Evolutionary conservation across 2,888 invertebrate genomes (phyloP).

Genomic region (Heteropelma amictum): DNA sequence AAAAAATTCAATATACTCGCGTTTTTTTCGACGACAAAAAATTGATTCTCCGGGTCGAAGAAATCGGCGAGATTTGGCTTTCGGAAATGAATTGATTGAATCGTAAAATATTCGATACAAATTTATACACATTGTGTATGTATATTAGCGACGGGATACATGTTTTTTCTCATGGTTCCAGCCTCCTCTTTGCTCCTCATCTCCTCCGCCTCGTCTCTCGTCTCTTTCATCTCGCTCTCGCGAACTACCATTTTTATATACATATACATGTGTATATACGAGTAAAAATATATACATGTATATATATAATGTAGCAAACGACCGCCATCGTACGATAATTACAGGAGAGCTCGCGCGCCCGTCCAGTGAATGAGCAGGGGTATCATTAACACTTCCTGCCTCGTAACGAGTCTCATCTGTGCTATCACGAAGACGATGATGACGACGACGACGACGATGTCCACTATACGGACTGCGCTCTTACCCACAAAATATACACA

Average conservation of each 20-base stretch:
- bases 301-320: conserved; percentile 22
- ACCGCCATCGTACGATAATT: conserved; percentile 72
- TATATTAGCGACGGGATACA: conserved; percentile 18
- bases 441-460: conserved; percentile 34
- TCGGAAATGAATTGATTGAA: neutral
- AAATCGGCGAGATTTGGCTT: neutral
- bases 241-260: conserved; percentile 56
- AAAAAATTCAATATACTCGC: neutral
- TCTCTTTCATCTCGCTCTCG: no score
- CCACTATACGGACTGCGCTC: conserved; percentile 16
- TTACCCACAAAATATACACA: no score
- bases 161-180: conserved; percentile 23
- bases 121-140: neutral
- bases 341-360: conserved; percentile 69
- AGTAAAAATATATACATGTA: neutral
- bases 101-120: neutral
- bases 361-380: conserved; percentile 76
- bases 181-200: conserved; percentile 45
- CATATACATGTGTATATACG: neutral
- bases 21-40: neutral
- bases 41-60: no score
- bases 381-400: conserved; percentile 77
- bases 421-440: conserved; percentile 65
- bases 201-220: conserved; percentile 58
- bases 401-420: conserved; percentile 75